Percentiles rank a stretch among this genome's conserved stretches.
Conservation (phyloP, 2,888 invertebrate species). For the Pantelozetes paolii region DNA sequence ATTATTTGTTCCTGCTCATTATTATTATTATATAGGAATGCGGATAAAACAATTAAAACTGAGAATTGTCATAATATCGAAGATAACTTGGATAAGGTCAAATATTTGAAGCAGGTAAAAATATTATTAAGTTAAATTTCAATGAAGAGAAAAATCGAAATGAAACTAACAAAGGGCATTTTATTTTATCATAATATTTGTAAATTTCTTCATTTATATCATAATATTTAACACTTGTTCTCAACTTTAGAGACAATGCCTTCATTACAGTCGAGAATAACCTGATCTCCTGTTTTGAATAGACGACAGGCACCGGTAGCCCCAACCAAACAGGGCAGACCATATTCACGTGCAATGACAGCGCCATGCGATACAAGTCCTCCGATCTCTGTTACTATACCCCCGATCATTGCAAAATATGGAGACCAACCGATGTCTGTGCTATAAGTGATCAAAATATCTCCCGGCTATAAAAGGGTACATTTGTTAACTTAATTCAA, state of each 20-base stretch:
- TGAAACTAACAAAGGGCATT: no score
- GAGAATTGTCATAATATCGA: no score
- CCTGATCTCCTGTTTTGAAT: conserved; percentile 46
- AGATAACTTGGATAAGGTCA: no score
- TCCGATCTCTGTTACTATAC: conserved; percentile 75
- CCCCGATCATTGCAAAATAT: conserved; percentile 72
- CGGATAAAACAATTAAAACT: no score
- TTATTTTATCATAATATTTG: no score
- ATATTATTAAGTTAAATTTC: no score
- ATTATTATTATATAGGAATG: no score
- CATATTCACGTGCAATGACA: conserved; percentile 76
- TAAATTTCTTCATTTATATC: no score
- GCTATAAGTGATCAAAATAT: conserved; percentile 69
- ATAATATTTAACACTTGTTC: no score
- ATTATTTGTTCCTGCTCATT: no score
- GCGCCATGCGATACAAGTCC: conserved; percentile 78
- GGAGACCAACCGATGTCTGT: conserved; percentile 83
- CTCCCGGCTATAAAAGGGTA: conserved; percentile 55
- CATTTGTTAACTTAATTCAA: not conserved
- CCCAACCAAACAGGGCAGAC: conserved; percentile 78
- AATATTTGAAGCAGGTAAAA: no score
- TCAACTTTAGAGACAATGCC: conserved; percentile 43
- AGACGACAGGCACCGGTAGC: conserved; percentile 62
- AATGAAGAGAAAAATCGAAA: no score
- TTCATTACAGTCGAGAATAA: conserved; percentile 43